Conservation (phyloP, 1,140 invertebrate species). For the Drosophila auraria region DNA sequence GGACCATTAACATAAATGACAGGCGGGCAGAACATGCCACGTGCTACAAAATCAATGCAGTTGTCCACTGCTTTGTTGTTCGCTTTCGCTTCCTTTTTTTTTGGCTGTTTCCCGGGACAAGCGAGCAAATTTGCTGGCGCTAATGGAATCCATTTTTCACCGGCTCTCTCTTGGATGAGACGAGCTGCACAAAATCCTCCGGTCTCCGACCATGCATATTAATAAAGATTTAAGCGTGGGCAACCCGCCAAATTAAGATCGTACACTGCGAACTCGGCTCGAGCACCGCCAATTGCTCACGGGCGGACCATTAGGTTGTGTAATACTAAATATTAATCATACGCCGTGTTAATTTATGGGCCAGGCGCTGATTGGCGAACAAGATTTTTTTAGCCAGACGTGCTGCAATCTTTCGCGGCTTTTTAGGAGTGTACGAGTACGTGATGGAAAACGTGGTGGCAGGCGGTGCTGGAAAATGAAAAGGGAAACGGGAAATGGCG, state of each 20-base stretch:
- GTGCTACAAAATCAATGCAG: conserved; percentile 75
- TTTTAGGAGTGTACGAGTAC: conserved; percentile 45
- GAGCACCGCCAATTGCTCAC: conserved; percentile 67
- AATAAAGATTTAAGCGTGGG: conserved; percentile 76
- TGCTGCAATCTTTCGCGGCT: conserved; percentile 56
- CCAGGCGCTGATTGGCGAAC: conserved; percentile 53
- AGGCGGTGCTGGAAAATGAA: conserved; percentile 8
- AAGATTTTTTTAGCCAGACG: conserved; percentile 54
- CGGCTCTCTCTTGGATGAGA: conserved; percentile 34
- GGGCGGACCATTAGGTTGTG: conserved; percentile 74
- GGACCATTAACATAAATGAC: conserved; percentile 78
- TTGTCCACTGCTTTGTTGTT: conserved; percentile 29
- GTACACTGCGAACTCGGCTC: conserved; percentile 36
- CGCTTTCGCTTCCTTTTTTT: background rate
- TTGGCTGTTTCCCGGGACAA: conserved; percentile 29
- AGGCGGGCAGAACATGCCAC: conserved; percentile 50
- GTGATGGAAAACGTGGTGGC: conserved; percentile 15
- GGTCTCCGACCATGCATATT: conserved; percentile 65
- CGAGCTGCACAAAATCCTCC: conserved; percentile 48
- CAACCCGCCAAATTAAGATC: conserved; percentile 68
- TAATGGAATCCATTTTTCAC: conserved; percentile 75
- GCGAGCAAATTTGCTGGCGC: conserved; percentile 67
- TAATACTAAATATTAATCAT: conserved; percentile 80
- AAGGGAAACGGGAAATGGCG: conserved; percentile 12
- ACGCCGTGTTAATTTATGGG: conserved; percentile 73